A percentile compares a stretch with the other conserved stretches of the same genome.
Conservation (phyloP, 2,888 invertebrate species). For the Plemyria rubiginata region DNA sequence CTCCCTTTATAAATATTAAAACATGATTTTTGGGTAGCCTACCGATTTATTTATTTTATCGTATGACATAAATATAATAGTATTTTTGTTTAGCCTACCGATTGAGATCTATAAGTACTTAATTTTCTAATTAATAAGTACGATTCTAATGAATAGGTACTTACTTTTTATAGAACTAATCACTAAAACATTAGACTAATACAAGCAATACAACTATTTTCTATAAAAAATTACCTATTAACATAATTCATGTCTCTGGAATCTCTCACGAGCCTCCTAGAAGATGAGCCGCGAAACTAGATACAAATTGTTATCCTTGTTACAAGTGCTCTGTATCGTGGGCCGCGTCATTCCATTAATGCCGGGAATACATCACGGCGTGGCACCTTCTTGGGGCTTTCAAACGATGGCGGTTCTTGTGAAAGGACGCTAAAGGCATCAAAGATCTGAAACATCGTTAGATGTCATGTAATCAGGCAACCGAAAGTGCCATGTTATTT, state of each 20-base stretch:
- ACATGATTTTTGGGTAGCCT: no score
- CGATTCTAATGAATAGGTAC: no score
- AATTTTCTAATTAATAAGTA: no score
- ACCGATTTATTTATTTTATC: no score
- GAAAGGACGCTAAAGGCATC: conserved; percentile 3
- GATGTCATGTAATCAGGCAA: no score
- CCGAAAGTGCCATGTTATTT: no score
- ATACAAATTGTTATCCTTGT: conserved; percentile 60
- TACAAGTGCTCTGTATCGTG: conserved; percentile 62
- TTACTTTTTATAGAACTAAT: not conserved
- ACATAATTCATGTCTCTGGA: conserved; percentile 16
- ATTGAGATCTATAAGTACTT: no score
- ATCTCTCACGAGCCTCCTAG: conserved; percentile 27
- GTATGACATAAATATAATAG: no score
- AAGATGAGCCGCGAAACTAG: conserved; percentile 43
- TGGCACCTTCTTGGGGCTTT: conserved; percentile 36
- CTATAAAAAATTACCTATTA: conserved; percentile 8
- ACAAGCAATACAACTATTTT: not conserved
- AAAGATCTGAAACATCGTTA: not conserved
- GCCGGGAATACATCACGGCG: conserved; percentile 70
- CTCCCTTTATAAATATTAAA: no score
- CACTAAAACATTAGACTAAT: not conserved
- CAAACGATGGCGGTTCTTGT: conserved; percentile 2
- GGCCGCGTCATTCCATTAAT: conserved; percentile 73
- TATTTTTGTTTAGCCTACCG: no score